These are phyloP conservation scores for Candidula unifasciata DNA, from an alignment of 2,888 invertebrate genomes.

Conservation along the genomic window DNA sequence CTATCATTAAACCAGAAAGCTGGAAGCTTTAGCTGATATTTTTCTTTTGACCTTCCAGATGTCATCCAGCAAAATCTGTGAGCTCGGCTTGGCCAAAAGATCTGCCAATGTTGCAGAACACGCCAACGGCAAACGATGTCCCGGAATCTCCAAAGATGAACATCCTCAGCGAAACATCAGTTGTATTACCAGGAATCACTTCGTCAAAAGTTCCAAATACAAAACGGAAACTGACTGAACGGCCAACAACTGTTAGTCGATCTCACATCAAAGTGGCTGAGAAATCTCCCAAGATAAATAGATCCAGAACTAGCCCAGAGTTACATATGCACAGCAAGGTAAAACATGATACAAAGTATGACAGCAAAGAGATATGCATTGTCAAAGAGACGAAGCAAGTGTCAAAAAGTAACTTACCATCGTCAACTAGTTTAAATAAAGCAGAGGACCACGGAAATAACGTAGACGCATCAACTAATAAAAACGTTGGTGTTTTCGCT, in stretches of 20 bases:
- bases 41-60: background rate
- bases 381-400: background rate
- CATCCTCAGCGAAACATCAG: background rate
- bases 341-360: too few relatives aligned
- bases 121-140: background rate
- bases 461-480: background rate
- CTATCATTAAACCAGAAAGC: too few relatives aligned
- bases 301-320: constrained; percentile 5
- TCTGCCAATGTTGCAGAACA: too few relatives aligned
- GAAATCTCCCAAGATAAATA: background rate
- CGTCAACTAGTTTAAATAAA: background rate
- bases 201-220: background rate
- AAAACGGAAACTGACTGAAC: background rate
- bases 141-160: background rate
- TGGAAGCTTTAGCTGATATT: too few relatives aligned
- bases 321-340: background rate
- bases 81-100: background rate
- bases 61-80: background rate
- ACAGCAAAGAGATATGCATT: background rate
- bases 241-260: background rate
- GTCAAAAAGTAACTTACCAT: background rate
- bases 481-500: constrained; percentile 25
- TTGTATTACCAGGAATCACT: background rate
- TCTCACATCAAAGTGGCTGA: background rate
- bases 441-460: background rate